A percentile compares a stretch with the other conserved stretches of the same genome.
These are phyloP conservation scores for Strigamia crassipes DNA, from an alignment of 2,888 invertebrate species.

Conservation along the genomic window DNA sequence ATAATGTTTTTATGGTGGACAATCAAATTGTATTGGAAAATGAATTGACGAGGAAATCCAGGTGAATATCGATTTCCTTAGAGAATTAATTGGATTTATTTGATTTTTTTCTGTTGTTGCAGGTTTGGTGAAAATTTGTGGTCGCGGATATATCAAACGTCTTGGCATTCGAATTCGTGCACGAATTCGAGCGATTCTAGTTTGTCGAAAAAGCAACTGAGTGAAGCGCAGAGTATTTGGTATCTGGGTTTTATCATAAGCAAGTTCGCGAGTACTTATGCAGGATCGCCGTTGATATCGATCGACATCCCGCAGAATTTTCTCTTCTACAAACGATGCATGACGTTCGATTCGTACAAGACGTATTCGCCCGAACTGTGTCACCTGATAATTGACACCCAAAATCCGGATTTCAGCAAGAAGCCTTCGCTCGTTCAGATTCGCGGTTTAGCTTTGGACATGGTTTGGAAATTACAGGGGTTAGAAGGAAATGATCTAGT, in stretches of 20 bases:
- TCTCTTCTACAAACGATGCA: slow-evolving; percentile 28
- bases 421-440: slow-evolving; percentile 15
- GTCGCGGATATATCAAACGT: not conserved
- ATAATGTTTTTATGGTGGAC: slow-evolving; percentile 50
- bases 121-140: slow-evolving; percentile 28
- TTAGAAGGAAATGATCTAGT: not conserved
- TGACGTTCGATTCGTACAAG: slow-evolving; percentile 1
- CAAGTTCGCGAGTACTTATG: slow-evolving; percentile 41
- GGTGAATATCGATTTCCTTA: not conserved
- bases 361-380: slow-evolving; percentile 39
- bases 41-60: slow-evolving; percentile 50
- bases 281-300: slow-evolving; percentile 35
- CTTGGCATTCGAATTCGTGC: slow-evolving; percentile 1
- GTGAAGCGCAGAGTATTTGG: slow-evolving; percentile 45
- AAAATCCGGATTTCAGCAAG: slow-evolving; percentile 43
- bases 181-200: not conserved
- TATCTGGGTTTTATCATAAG: slow-evolving; percentile 41
- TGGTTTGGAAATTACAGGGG: slow-evolving; percentile 19
- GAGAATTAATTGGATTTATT: not conserved
- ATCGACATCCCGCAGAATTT: slow-evolving; percentile 44
- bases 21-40: slow-evolving; percentile 51
- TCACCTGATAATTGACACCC: slow-evolving; percentile 36
- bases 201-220: not conserved
- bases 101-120: not conserved
- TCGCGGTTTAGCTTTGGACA: not conserved